Base-by-base conservation (phyloP, 2,888 invertebrate genomes). In the Merodon equestris region DNA sequence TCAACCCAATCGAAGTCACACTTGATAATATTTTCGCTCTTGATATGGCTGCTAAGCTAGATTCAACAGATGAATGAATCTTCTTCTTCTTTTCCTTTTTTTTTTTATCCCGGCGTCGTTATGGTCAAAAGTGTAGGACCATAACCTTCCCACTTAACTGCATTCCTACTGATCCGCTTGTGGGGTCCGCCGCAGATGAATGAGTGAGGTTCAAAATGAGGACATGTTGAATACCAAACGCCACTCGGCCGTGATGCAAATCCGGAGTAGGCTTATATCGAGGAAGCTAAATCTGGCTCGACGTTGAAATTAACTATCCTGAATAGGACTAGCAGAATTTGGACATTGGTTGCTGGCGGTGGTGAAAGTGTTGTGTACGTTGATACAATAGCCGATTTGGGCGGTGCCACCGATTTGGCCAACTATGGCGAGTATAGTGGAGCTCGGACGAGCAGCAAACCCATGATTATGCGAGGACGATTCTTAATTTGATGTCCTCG, bases 291-390 rank as follows among this genome's bases (percentile, higher is more conserved):
- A 90, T 98, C 98, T 84, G 99, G 99, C 0, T 99, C 99, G 10
- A 99, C 99, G 82, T 91, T 99, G 60, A 99, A 99, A 91, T 89
- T 99, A 83, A 99, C 99, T 0, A 95, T 99, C 83, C 91, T 99
- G 42, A 99, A 99, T 90, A 95, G 97, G 84, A 93, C 92, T 12
- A 99, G 99, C 0, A 93, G 99, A 27, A 96, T 99, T 84, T 99
- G 99, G 99, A 99, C 99, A 0, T 99, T 99, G 99, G 99, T 99
- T 19, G 99, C 99, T 19, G 99, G 99, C 57, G 99, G 99, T 77
- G 99, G 95, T 1, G 99, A 99, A 0, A 99, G 98, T 9, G 99
- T 99, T 1, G 98, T 99, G 83, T 99, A 99, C 91, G 97, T 97
- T 0, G 99, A 99, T 90, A 99, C 99, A 0, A 97, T 99, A 84